Evolutionary conservation across 2,888 invertebrate genomes (phyloP).

Genomic region (Oxycera nigricornis): DNA sequence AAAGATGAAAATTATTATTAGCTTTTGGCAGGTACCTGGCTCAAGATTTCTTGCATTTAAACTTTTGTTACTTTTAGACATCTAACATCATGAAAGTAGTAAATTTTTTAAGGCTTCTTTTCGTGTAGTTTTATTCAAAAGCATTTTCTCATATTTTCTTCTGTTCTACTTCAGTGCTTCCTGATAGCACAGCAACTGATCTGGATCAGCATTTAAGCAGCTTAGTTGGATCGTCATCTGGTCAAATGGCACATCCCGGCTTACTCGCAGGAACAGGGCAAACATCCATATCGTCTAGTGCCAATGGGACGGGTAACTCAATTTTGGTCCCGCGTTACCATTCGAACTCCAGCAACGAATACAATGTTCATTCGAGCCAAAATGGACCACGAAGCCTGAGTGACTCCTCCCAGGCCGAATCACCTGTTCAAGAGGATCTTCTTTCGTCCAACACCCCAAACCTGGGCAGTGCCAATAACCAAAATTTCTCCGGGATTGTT

Average conservation of each 20-base stretch:
- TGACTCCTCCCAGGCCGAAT: conserved; percentile 83
- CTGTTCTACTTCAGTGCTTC: conserved; percentile 68
- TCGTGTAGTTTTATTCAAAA: background rate
- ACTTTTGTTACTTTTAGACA: background rate
- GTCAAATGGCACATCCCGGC: conserved; percentile 63
- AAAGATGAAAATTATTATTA: too few species aligned
- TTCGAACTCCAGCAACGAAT: conserved; percentile 69
- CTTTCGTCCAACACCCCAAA: conserved; percentile 71
- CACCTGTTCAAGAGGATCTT: conserved; percentile 81
- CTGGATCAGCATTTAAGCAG: conserved; percentile 77
- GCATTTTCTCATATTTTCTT: too few species aligned
- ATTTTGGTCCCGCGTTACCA: conserved; percentile 73
- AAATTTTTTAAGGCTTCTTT: too few species aligned
- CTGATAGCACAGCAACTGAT: conserved; percentile 79
- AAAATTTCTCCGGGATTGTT: conserved; percentile 63
- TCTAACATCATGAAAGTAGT: background rate
- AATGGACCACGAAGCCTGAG: conserved; percentile 78
- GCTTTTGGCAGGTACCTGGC: too few species aligned
- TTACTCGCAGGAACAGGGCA: conserved; percentile 61
- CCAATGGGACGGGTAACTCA: conserved; percentile 57
- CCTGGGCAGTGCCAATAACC: conserved; percentile 65
- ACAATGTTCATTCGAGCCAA: conserved; percentile 65
- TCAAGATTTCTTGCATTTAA: background rate
- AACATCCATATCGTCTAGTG: conserved; percentile 60
- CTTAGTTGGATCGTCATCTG: conserved; percentile 66